Evolutionary conservation across 2,888 invertebrate genomes (phyloP).

Genomic region (Deilephila porcellus): DNA sequence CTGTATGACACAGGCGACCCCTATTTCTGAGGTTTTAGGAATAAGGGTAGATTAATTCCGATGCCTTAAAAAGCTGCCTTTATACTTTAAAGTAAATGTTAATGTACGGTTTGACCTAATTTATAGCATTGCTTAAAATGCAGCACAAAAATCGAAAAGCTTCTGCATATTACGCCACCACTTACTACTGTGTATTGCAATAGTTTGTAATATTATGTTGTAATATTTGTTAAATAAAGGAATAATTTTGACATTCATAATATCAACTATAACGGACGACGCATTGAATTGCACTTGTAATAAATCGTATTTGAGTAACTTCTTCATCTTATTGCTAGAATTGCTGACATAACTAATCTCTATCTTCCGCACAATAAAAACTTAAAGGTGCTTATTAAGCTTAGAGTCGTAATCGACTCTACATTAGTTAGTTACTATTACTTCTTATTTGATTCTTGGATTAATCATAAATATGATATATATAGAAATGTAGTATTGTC

Average conservation of each 20-base stretch:
- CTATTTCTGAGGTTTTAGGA: constrained; percentile 13
- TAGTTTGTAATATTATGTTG: background rate
- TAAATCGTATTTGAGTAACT: too few relatives aligned
- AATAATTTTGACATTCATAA: background rate
- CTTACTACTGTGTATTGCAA: background rate
- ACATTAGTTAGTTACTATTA: too few relatives aligned
- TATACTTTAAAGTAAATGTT: background rate
- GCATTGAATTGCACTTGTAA: background rate
- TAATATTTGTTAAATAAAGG: background rate
- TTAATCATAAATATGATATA: too few relatives aligned
- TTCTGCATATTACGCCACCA: background rate
- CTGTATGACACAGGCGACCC: background rate
- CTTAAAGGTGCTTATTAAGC: too few relatives aligned
- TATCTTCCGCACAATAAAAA: too few relatives aligned
- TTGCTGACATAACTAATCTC: too few relatives aligned
- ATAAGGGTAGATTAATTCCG: constrained; percentile 11
- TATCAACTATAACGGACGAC: background rate
- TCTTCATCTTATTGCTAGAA: too few relatives aligned
- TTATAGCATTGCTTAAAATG: background rate
- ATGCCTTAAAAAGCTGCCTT: constrained; percentile 23
- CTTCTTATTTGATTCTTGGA: too few relatives aligned
- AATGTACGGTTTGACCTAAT: constrained; percentile 3
- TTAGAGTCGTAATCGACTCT: too few relatives aligned
- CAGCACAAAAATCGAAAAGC: background rate
- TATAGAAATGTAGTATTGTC: background rate